Conservation (phyloP, 2,888 invertebrate species). For the Drosophila stalkeri region DNA sequence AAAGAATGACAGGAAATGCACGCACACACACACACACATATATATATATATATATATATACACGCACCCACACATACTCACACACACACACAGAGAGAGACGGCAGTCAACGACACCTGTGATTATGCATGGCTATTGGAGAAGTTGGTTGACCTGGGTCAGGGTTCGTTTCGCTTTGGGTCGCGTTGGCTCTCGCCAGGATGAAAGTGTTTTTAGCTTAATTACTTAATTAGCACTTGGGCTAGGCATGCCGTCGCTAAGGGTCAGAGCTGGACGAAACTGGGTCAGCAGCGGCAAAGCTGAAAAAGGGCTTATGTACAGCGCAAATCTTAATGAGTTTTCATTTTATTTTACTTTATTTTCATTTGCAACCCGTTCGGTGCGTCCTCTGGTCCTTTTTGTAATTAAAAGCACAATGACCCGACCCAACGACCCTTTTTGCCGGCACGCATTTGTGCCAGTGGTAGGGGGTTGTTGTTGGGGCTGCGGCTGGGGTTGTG, state of each 20-base stretch:
- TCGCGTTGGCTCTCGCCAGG: slow-evolving; percentile 30
- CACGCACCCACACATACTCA: slow-evolving; percentile 21
- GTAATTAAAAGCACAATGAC: slow-evolving; percentile 81
- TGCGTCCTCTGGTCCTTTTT: slow-evolving; percentile 44
- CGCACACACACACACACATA: slow-evolving; percentile 30
- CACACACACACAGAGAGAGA: slow-evolving; percentile 10
- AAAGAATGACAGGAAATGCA: slow-evolving; percentile 71
- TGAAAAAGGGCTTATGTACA: slow-evolving; percentile 48
- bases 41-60: no score
- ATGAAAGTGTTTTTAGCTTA: slow-evolving; percentile 67
- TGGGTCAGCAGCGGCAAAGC: slow-evolving; percentile 66
- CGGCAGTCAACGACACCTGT: slow-evolving; percentile 46
- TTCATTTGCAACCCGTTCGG: slow-evolving; percentile 22
- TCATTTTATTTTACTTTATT: slow-evolving; percentile 42
- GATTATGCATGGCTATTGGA: slow-evolving; percentile 29
- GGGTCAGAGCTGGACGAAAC: slow-evolving; percentile 59
- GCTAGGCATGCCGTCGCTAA: slow-evolving; percentile 28
- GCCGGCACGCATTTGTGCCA: slow-evolving; percentile 59
- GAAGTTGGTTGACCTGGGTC: slow-evolving; percentile 67
- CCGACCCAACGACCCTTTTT: slow-evolving; percentile 58
- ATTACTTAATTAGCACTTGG: slow-evolving; percentile 73
- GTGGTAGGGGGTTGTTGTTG: not conserved
- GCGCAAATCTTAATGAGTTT: slow-evolving; percentile 76
- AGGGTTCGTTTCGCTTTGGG: slow-evolving; percentile 46
- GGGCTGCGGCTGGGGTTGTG: not conserved